Evolutionary conservation across 2,797 vertebrate genomes (phyloP).

Genomic region (Xenops minutus): DNA sequence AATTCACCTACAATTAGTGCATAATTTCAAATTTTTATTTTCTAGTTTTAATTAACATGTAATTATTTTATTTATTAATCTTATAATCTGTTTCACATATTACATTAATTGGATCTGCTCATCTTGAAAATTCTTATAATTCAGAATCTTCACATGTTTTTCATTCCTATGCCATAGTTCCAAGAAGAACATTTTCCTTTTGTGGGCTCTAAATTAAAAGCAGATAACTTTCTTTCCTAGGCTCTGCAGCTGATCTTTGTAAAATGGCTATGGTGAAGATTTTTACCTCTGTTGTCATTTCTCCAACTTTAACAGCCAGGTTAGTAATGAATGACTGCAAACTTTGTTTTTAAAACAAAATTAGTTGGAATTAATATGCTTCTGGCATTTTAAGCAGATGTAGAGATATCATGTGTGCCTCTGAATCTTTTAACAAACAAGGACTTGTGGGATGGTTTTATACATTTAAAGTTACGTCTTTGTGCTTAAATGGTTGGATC

Average conservation of each 20-base stretch:
- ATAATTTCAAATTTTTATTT: neutral
- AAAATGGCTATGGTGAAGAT: conserved; percentile 93
- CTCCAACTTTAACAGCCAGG: conserved; percentile 83
- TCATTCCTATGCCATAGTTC: neutral
- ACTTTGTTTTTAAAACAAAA: neutral
- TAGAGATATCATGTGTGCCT: neutral
- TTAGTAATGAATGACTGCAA: conserved; percentile 67
- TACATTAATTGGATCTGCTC: neutral
- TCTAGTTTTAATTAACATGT: neutral
- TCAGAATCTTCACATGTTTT: neutral
- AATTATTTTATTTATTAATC: neutral
- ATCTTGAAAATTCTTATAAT: neutral
- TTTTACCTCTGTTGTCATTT: conserved; percentile 80
- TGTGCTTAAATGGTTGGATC: neutral
- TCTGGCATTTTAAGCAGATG: neutral
- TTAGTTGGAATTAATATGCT: neutral
- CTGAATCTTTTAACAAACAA: neutral
- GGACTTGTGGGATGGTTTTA: neutral
- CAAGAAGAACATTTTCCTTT: neutral
- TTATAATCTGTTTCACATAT: neutral
- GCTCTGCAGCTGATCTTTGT: conserved; percentile 92
- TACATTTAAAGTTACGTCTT: neutral
- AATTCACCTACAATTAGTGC: neutral
- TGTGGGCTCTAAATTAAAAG: neutral
- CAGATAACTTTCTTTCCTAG: conserved; percentile 60